These are phyloP conservation scores for Condylura cristata DNA, from an alignment of 2,113 vertebrate genomes.

Conservation along the genomic window DNA sequence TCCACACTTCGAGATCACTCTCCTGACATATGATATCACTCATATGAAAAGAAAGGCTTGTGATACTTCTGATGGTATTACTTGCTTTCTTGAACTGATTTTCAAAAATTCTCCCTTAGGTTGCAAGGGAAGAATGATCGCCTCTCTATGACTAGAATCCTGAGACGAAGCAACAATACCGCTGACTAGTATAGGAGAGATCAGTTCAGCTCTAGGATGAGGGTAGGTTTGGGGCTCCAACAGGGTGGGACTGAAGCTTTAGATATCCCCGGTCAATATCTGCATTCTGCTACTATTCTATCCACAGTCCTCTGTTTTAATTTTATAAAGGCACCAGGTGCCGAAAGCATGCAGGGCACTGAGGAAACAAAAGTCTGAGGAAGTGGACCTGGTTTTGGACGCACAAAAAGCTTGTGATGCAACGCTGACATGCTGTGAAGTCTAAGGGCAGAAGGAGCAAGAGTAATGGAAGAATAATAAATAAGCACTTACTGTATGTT, in stretches of 20 bases:
- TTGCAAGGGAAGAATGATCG: not conserved
- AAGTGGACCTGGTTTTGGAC: not conserved
- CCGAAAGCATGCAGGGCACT: not conserved
- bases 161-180: not conserved
- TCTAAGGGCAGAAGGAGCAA: conserved; percentile 15
- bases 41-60: not conserved
- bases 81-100: not conserved
- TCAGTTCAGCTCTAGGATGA: conserved; percentile 6
- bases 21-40: not conserved
- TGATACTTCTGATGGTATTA: not conserved
- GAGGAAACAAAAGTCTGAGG: not conserved
- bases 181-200: not conserved
- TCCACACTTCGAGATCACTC: not conserved
- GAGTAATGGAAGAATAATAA: not conserved
- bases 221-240: not conserved
- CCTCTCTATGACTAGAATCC: not conserved
- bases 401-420: not conserved
- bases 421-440: not conserved
- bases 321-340: not conserved
- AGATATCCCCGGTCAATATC: not conserved
- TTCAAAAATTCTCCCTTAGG: not conserved
- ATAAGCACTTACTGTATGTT: not conserved
- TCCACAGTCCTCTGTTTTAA: not conserved
- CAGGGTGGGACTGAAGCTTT: not conserved
- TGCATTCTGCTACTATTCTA: not conserved